Conservation (phyloP, 2,113 vertebrate species). For the Lagopus muta region DNA sequence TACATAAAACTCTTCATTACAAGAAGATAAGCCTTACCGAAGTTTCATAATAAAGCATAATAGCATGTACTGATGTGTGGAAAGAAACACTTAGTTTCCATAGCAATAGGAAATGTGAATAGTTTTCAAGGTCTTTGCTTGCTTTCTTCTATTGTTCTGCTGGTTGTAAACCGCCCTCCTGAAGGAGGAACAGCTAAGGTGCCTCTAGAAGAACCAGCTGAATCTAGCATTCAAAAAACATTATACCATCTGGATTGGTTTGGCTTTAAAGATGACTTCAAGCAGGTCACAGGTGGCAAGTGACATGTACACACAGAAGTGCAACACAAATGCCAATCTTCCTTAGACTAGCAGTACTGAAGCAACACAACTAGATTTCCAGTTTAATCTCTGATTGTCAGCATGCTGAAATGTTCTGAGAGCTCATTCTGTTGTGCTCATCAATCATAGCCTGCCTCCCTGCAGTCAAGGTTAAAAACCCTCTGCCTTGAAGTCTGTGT, state of each 20-base stretch:
- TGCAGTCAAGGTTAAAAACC: neutral
- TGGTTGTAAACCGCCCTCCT: constrained; percentile 46
- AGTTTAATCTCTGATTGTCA: neutral
- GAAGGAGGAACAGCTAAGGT: neutral
- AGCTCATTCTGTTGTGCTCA: neutral
- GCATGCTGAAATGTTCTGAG: neutral
- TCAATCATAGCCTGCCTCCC: neutral
- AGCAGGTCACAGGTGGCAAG: neutral
- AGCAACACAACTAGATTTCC: neutral
- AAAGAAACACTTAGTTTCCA: neutral
- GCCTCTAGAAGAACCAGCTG: neutral
- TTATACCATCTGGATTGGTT: neutral
- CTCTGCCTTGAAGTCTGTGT: neutral
- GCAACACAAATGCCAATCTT: neutral
- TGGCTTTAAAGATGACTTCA: constrained; percentile 3
- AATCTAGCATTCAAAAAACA: constrained; percentile 36
- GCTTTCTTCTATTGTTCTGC: constrained; percentile 21
- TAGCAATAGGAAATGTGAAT: constrained; percentile 12
- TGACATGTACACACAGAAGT: neutral
- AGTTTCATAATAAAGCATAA: constrained; percentile 49
- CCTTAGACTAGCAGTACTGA: neutral
- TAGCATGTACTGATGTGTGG: neutral
- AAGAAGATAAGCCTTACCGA: constrained; percentile 16
- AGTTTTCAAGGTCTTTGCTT: constrained; percentile 30
- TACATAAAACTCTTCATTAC: constrained; percentile 8